Evolutionary conservation across 2,797 vertebrate genomes (phyloP).

Genomic region (Prunella strophiata): DNA sequence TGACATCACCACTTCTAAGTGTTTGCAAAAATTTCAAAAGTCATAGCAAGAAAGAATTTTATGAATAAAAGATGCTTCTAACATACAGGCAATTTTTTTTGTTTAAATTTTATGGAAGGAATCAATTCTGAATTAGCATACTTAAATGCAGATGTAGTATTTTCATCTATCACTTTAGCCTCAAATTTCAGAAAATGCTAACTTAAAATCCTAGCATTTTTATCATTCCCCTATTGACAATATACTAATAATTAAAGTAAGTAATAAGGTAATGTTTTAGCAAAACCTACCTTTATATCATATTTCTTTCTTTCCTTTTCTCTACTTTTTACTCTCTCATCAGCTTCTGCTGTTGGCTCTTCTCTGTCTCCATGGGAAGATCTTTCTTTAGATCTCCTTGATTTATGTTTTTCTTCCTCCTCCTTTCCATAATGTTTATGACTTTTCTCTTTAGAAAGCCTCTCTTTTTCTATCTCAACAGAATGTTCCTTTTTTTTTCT

Average conservation of each 20-base stretch:
- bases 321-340: slow-evolving; percentile 20
- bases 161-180: background rate
- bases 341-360: background rate
- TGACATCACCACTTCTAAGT: background rate
- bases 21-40: background rate
- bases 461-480: slow-evolving; percentile 51
- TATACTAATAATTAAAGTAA: background rate
- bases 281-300: slow-evolving; percentile 53
- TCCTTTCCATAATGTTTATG: background rate
- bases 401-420: slow-evolving; percentile 14
- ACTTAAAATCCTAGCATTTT: background rate
- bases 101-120: background rate
- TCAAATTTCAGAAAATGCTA: background rate
- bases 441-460: slow-evolving; percentile 42
- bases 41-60: background rate
- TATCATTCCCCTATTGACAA: background rate
- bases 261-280: background rate
- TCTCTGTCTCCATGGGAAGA: background rate
- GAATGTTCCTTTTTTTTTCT: slow-evolving; percentile 48
- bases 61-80: background rate
- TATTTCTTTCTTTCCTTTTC: slow-evolving; percentile 35
- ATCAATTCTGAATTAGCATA: background rate
- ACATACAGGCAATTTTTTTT: background rate
- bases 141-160: background rate
- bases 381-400: slow-evolving; percentile 36